Evolutionary conservation across 2,797 vertebrate genomes (phyloP).

Genomic region (Intellagama lesueurii): DNA sequence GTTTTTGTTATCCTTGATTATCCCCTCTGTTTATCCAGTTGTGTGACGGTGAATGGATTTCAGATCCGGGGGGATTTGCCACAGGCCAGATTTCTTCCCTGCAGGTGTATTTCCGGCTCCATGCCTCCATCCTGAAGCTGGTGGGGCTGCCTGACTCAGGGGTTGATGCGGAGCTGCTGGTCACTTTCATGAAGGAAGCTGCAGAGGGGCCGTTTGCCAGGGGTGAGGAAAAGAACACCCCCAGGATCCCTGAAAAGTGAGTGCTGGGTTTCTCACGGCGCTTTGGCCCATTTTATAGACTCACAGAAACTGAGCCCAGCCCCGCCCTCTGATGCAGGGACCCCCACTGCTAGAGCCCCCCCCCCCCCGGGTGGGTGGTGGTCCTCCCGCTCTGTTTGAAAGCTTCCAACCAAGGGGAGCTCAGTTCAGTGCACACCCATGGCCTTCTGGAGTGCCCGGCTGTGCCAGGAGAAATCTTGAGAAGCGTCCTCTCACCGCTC

Average conservation of each 20-base stretch:
- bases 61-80: not conserved
- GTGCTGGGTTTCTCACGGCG: constrained; percentile 50
- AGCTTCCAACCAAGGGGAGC: no score
- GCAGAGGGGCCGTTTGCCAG: constrained; percentile 94
- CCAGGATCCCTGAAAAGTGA: constrained; percentile 93
- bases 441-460: no score
- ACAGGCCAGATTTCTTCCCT: constrained; percentile 24
- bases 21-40: not conserved
- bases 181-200: constrained; percentile 90
- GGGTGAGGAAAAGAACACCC: constrained; percentile 95
- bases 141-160: constrained; percentile 82
- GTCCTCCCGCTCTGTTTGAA: no score
- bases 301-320: no score
- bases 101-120: constrained; percentile 93
- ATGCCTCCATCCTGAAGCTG: constrained; percentile 95
- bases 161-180: constrained; percentile 88
- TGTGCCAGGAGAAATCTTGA: no score
- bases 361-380: no score
- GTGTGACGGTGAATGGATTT: no score
- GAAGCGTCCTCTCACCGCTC: no score
- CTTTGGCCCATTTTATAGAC: no score
- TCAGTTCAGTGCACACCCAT: no score
- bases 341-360: no score
- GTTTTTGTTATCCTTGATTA: not conserved
- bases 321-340: no score